Conservation (phyloP, 2,113 vertebrate species). For the Malurus alboscapulatus region DNA sequence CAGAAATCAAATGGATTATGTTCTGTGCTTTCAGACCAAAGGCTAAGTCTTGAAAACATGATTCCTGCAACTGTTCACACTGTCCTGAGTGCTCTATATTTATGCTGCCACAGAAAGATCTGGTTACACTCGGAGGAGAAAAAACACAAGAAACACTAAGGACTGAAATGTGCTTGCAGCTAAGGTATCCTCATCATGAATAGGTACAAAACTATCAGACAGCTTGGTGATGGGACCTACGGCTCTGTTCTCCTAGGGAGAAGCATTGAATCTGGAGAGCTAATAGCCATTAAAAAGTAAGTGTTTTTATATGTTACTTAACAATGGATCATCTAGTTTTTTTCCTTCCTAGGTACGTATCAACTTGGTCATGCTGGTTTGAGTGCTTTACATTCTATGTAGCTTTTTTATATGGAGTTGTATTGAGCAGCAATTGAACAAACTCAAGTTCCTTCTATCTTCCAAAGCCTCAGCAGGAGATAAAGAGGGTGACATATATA, state of each 20-base stretch:
- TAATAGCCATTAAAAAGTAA: constrained; percentile 96
- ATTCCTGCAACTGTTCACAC: constrained; percentile 73
- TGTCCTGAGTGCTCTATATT: constrained; percentile 74
- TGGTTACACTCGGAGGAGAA: constrained; percentile 81
- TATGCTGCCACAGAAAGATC: constrained; percentile 88
- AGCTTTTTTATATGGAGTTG: background rate
- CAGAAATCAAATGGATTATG: background rate
- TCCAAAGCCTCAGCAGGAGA: background rate
- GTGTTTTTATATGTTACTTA: constrained; percentile 6
- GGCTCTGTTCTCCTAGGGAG: constrained; percentile 93
- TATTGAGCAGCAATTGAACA: background rate
- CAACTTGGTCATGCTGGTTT: background rate
- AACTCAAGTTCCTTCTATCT: background rate
- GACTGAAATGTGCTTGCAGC: constrained; percentile 67
- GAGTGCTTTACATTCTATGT: background rate
- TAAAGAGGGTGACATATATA: background rate
- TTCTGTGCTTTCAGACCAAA: constrained; percentile 71
- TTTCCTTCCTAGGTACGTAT: background rate
- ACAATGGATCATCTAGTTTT: background rate
- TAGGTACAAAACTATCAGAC: constrained; percentile 91
- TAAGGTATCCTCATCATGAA: constrained; percentile 82
- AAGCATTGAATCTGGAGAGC: constrained; percentile 92
- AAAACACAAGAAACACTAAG: constrained; percentile 31
- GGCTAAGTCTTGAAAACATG: constrained; percentile 83
- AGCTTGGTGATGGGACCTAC: constrained; percentile 95